Evolutionary conservation across 2,113 vertebrate species (phyloP).

Genomic region (Xyliphius kryptos): DNA sequence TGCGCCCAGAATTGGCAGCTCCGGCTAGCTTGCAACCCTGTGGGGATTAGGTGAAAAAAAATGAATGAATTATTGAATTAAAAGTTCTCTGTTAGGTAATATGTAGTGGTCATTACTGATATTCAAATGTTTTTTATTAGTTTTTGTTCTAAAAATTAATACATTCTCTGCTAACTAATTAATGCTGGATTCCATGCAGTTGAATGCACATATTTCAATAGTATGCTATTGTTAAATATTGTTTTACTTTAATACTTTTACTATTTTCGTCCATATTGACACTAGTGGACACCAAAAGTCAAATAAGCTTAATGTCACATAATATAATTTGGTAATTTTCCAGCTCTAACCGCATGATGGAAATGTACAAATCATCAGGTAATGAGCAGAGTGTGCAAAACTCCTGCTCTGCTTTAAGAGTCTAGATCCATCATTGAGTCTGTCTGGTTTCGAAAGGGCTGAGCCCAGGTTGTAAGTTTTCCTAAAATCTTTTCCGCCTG

Average conservation of each 20-base stretch:
- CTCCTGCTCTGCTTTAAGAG: not conserved
- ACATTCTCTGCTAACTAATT: not conserved
- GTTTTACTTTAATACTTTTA: not conserved
- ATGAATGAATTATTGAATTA: no score
- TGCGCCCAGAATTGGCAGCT: no score
- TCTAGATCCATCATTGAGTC: not conserved
- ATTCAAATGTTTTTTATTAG: no score
- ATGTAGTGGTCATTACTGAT: no score
- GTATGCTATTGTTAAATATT: not conserved
- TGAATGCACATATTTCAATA: no score
- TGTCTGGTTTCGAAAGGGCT: not conserved
- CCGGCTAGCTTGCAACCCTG: no score
- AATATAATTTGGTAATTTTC: not conserved
- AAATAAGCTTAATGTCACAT: not conserved
- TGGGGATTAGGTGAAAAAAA: no score
- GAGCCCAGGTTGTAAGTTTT: not conserved
- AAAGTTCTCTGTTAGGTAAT: no score
- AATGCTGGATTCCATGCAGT: no score
- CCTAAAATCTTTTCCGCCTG: not conserved
- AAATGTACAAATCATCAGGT: not conserved
- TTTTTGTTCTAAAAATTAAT: not conserved
- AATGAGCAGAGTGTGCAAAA: not conserved
- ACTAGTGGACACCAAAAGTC: not conserved
- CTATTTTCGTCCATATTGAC: not conserved
- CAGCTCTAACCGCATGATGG: not conserved